Conservation (phyloP, 2,888 invertebrate genomes). For the Amblyjoppa proteus region DNA sequence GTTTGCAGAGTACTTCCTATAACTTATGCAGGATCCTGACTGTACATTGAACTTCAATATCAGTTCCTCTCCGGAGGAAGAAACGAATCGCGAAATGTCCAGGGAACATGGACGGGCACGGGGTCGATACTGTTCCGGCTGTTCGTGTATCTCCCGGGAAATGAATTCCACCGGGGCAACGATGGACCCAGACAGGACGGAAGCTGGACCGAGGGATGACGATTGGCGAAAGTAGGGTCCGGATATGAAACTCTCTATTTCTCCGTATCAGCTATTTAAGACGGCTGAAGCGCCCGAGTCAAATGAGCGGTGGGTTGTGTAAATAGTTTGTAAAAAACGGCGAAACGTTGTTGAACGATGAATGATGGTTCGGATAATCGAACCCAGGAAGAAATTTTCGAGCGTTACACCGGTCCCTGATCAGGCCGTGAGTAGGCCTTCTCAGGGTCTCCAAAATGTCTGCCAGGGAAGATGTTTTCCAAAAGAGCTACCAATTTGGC, state of each 20-base stretch:
- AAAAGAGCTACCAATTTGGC: neutral
- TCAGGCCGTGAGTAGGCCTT: too few species aligned
- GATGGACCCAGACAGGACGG: neutral
- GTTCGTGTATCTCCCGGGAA: slow-evolving; percentile 18
- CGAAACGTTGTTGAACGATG: neutral
- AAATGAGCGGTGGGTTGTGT: neutral
- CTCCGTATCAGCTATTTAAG: neutral
- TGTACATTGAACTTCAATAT: neutral
- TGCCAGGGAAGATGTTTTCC: neutral
- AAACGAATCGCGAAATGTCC: neutral
- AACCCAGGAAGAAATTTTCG: too few species aligned
- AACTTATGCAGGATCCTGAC: neutral
- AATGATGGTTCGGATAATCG: neutral
- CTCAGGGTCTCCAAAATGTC: too few species aligned
- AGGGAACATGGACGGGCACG: neutral
- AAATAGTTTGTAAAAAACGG: neutral
- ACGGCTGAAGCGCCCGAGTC: neutral
- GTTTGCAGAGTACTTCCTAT: neutral
- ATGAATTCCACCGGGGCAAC: slow-evolving; percentile 4
- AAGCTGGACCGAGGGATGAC: neutral
- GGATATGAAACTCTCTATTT: neutral
- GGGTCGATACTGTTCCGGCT: slow-evolving; percentile 10
- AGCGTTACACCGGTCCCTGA: too few species aligned
- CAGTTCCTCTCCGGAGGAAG: neutral
- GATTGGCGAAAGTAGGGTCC: too few species aligned